Evolutionary conservation across 1,140 invertebrate species (phyloP).

Genomic region (Panagrolaimus sp.): DNA sequence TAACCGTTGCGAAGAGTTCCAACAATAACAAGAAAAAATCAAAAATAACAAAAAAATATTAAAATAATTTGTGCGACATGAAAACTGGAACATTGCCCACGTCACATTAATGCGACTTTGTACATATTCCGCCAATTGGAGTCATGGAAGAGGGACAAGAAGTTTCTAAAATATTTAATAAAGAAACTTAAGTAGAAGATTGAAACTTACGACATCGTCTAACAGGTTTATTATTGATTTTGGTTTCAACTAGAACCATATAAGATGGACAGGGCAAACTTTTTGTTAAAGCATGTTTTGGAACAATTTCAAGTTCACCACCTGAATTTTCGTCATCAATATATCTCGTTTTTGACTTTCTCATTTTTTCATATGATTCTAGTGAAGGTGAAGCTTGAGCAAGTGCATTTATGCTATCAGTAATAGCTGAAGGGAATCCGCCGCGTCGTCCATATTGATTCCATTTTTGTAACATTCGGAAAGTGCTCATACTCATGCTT

Average conservation of each 20-base stretch:
- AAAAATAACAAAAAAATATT: too few relatives aligned
- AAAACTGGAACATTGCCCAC: too few relatives aligned
- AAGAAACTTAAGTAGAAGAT: background rate
- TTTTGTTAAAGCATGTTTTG: conserved; percentile 15
- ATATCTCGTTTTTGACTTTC: too few relatives aligned
- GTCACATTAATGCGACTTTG: too few relatives aligned
- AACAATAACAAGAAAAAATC: too few relatives aligned
- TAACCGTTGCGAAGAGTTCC: too few relatives aligned
- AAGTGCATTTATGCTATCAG: background rate
- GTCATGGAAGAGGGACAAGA: conserved; percentile 22
- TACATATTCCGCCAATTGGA: background rate
- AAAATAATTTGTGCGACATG: too few relatives aligned
- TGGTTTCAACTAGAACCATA: conserved; percentile 23
- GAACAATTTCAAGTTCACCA: background rate
- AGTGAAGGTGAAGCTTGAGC: background rate
- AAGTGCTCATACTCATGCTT: conserved; percentile 9
- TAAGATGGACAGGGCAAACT: conserved; percentile 24
- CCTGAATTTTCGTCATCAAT: background rate
- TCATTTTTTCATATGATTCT: background rate
- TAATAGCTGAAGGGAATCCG: conserved; percentile 18
- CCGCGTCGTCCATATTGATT: conserved; percentile 47
- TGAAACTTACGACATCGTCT: conserved; percentile 28
- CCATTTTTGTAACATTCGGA: conserved; percentile 15
- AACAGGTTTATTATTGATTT: conserved; percentile 19
- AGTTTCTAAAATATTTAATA: conserved; percentile 18